A percentile compares a stretch with the other conserved stretches of the same genome.
Evolutionary conservation across 2,797 vertebrate genomes (phyloP).

Genomic region (Myotis pilosus): DNA sequence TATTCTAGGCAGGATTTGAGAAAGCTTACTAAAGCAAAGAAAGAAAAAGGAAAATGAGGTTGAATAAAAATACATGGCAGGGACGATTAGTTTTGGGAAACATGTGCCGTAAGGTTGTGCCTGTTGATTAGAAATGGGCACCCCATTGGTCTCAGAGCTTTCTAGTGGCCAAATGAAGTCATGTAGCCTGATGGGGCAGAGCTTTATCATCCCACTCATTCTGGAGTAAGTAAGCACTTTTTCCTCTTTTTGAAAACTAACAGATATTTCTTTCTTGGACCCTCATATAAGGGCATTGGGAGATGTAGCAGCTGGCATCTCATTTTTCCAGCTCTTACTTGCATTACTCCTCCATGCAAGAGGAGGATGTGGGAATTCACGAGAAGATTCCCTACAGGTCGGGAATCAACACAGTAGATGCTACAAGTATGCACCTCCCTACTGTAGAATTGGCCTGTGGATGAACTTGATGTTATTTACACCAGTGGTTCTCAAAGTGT

Average conservation of each 20-base stretch:
- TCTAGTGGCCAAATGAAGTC: background rate
- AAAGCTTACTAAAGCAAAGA: background rate
- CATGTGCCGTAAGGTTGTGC: accelerated
- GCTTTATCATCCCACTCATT: background rate
- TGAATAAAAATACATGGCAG: conserved; percentile 4
- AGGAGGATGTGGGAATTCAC: background rate
- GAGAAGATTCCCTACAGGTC: background rate
- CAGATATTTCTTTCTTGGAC: conserved; percentile 20
- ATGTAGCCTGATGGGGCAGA: background rate
- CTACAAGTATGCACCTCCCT: background rate
- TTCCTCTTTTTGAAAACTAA: background rate
- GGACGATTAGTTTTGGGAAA: background rate
- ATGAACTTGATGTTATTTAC: background rate
- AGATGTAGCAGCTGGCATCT: background rate
- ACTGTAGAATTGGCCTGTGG: background rate
- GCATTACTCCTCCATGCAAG: background rate
- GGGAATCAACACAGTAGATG: background rate
- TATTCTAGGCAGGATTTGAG: conserved; percentile 2
- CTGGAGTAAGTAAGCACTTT: background rate
- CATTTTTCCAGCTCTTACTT: background rate
- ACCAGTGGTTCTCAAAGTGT: background rate
- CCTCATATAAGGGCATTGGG: background rate
- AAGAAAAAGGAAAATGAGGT: background rate
- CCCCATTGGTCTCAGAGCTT: background rate
- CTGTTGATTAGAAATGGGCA: background rate